Evolutionary conservation across 2,113 vertebrate genomes (phyloP).

Genomic region (Polyodon spathula): DNA sequence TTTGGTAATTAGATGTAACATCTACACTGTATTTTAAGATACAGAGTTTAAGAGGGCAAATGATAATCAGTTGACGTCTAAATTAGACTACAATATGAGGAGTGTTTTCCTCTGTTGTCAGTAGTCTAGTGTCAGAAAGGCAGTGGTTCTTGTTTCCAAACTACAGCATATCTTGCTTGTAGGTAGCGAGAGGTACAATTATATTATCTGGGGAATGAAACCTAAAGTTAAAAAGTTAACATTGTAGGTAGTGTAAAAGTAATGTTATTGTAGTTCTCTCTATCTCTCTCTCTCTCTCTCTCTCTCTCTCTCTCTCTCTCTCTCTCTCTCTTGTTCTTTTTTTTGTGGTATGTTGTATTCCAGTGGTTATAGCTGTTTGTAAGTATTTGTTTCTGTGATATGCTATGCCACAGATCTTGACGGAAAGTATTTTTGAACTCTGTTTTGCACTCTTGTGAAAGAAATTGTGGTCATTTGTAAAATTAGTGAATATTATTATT

Average conservation of each 20-base stretch:
- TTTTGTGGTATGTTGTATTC: conserved; percentile 46
- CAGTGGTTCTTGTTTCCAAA: conserved; percentile 30
- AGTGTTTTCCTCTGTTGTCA: conserved; percentile 12
- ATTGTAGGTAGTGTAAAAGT: conserved; percentile 55
- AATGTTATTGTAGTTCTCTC: too few species aligned
- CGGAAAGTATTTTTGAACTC: conserved; percentile 35
- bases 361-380: conserved; percentile 23
- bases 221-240: conserved; percentile 41
- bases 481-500: conserved; percentile 46
- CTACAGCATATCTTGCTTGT: conserved; percentile 31
- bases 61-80: background rate
- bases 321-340: conserved; percentile 41
- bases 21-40: conserved; percentile 31
- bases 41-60: conserved; percentile 22
- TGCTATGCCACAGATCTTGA: conserved; percentile 45
- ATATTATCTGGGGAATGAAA: conserved; percentile 30
- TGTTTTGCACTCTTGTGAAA: conserved; percentile 53
- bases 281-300: too few species aligned
- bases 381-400: conserved; percentile 40
- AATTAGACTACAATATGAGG: conserved; percentile 1
- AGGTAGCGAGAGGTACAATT: conserved; percentile 17
- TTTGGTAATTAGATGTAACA: conserved; percentile 81
- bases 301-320: too few species aligned
- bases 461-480: conserved; percentile 47
- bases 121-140: conserved; percentile 13